phyloP scores from a whole-genome alignment of 2,113 vertebrate species.

The Euleptes europaea region DNA sequence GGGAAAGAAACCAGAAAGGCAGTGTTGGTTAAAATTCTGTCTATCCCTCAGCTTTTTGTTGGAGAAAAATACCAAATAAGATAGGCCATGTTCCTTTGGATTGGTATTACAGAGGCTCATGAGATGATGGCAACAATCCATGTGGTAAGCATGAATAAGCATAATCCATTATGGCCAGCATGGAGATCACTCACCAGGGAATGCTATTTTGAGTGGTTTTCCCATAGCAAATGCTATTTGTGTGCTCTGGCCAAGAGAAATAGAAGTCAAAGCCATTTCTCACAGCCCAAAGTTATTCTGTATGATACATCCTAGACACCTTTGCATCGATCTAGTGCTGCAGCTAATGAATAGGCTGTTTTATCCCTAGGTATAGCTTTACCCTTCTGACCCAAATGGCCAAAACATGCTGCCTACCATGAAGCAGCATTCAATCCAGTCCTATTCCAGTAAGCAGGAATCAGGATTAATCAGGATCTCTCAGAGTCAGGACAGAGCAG shows the following conservation, averaged over 20 bases:
- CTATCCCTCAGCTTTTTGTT: background rate
- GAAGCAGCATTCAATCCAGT: too few relatives aligned
- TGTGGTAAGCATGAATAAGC: background rate
- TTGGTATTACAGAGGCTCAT: background rate
- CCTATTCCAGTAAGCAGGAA: too few relatives aligned
- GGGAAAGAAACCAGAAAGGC: background rate
- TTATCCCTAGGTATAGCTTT: background rate
- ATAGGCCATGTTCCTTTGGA: background rate
- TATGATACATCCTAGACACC: background rate
- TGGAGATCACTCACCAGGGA: background rate
- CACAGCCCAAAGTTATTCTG: background rate
- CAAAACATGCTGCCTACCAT: background rate
- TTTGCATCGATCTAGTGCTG: background rate
- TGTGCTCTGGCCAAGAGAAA: background rate
- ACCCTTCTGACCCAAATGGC: background rate
- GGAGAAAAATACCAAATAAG: conserved; percentile 11
- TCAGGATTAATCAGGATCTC: too few relatives aligned
- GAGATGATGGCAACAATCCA: background rate
- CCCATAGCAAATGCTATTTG: background rate
- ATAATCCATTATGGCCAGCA: background rate
- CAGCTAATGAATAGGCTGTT: background rate
- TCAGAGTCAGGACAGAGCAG: too few relatives aligned
- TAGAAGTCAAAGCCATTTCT: background rate
- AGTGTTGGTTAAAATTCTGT: background rate
- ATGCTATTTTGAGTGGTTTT: background rate